Conservation (phyloP, 2,888 invertebrate genomes). For the Xanthia togata region DNA sequence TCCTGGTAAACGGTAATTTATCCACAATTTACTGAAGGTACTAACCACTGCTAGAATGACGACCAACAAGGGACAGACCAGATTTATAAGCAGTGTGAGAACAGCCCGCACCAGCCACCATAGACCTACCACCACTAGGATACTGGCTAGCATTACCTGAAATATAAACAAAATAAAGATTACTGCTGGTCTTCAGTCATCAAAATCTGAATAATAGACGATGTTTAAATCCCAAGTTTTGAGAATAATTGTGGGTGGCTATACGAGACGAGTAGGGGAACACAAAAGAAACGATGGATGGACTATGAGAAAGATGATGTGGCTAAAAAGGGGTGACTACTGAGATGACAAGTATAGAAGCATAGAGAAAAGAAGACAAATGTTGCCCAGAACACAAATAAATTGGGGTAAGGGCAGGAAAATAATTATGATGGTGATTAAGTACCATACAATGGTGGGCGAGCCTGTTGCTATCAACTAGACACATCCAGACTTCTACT, state of each 20-base stretch:
- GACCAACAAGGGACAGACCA: constrained; percentile 82
- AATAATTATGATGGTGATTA: no score
- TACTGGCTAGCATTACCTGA: constrained; percentile 85
- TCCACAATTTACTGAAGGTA: constrained; percentile 6
- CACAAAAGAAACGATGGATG: not conserved
- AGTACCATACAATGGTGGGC: no score
- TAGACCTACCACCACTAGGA: constrained; percentile 82
- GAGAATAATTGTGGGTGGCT: not conserved
- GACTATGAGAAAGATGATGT: not conserved
- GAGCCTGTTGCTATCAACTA: not conserved
- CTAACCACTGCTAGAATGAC: constrained; percentile 84
- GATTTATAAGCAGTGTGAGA: constrained; percentile 79
- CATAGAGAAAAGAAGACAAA: not conserved
- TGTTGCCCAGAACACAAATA: not conserved
- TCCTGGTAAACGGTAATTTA: not conserved
- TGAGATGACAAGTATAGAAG: not conserved
- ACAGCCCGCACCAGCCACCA: constrained; percentile 85
- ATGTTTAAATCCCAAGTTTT: not conserved
- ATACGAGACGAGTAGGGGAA: not conserved
- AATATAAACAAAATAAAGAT: not conserved
- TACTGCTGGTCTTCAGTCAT: not conserved
- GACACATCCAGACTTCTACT: not conserved
- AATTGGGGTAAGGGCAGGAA: not conserved
- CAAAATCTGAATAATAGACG: not conserved
- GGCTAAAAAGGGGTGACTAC: not conserved